Evolutionary conservation across 1,140 invertebrate genomes (phyloP), one percentile per base, ranked within the genome.

Genomic region (Apocrypta bakeri): DNA sequence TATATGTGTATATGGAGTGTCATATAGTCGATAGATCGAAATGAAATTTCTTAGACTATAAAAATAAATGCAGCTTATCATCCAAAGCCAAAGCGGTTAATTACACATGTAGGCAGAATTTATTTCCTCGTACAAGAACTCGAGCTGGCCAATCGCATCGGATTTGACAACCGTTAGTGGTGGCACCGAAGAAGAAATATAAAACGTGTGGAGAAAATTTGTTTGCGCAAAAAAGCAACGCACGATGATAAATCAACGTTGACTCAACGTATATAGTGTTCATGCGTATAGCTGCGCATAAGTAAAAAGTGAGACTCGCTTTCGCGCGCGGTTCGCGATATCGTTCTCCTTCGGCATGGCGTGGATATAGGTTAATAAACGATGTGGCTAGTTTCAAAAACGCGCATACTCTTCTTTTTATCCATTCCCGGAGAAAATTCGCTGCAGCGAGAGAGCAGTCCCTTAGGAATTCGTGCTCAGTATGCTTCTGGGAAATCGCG

Each of bases 291-390:
- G 6, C 17, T 6, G 17, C 17, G 48, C 48, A n/a, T 56, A 56
- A 56, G 48, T 56, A 56, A 21, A 56, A 33, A 37, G 31, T n/a
- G 29, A 71, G 29, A 21, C 31, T 8, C 66, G 21, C 68, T 71
- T 71, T 71, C 68, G 68, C 61, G 29, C 2, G 12, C 29, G 68
- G 27, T 9, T 3, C 37, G 37, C 29, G 68, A 71, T 71, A 31
- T 37, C 68, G 27, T 71, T 37, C 68, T 31, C 63, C 63, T 66
- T 29, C 63, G 63, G 63, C 68, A 12, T 14, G 24, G 8, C 25
- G 24, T 12, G 21, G 21, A 71, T 71, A 71, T 71, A 71, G 68
- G 68, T 71, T 71, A 71, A 71, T 71, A 71, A 71, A 71, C 27
- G 68, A 21, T 29, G 68, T 17, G 2, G 24, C 63, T 17, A 56